Evolutionary conservation across 2,797 vertebrate species (phyloP).

Genomic region (Centropyge bicolor): DNA sequence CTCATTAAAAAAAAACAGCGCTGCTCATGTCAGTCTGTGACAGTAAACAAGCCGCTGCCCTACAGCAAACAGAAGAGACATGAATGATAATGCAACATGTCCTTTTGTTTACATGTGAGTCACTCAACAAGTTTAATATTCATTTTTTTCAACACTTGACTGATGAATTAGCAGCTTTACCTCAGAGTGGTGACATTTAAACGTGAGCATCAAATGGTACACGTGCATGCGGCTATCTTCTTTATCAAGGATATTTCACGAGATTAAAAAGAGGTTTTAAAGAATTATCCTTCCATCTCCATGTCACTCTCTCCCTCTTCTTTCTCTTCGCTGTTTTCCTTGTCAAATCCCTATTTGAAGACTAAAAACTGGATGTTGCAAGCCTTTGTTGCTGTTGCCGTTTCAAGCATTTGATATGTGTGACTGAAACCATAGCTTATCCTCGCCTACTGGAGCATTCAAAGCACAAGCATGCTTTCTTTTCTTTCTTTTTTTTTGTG

Average conservation of each 20-base stretch:
- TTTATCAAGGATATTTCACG: slow-evolving; percentile 52
- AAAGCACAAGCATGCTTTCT: slow-evolving; percentile 71
- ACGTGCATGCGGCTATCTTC: slow-evolving; percentile 52
- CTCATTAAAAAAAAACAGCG: slow-evolving; percentile 32
- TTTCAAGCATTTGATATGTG: slow-evolving; percentile 82
- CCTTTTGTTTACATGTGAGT: background rate
- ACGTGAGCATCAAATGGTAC: slow-evolving; percentile 37
- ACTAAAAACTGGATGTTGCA: slow-evolving; percentile 70
- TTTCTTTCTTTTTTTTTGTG: slow-evolving; percentile 5
- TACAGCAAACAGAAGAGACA: slow-evolving; percentile 5
- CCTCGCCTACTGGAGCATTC: slow-evolving; percentile 80
- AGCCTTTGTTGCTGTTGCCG: slow-evolving; percentile 77
- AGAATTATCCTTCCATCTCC: slow-evolving; percentile 35
- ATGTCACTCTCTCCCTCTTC: slow-evolving; percentile 10
- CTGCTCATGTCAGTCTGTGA: background rate
- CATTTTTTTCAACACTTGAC: background rate
- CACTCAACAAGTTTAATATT: slow-evolving; percentile 11
- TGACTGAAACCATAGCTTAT: slow-evolving; percentile 84
- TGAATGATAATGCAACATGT: slow-evolving; percentile 10
- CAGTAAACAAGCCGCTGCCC: slow-evolving; percentile 13
- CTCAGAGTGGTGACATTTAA: slow-evolving; percentile 12
- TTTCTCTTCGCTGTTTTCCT: slow-evolving; percentile 2
- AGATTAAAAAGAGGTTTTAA: slow-evolving; percentile 55
- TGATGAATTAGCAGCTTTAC: slow-evolving; percentile 3
- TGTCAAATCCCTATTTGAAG: slow-evolving; percentile 69